phyloP scores from a whole-genome alignment of 2,113 vertebrate species.

The Lanius collurio region DNA sequence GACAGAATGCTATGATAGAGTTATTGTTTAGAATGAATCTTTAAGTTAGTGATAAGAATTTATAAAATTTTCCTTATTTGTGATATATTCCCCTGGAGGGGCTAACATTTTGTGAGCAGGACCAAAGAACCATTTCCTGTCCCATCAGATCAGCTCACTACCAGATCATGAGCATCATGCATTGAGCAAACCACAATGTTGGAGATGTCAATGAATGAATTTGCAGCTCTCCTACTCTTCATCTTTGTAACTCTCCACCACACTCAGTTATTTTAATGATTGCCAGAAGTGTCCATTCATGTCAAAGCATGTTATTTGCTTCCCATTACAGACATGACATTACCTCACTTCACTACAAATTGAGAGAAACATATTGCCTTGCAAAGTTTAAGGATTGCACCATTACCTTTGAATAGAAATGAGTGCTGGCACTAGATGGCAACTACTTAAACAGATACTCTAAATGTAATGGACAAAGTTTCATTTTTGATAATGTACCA shows the following conservation, averaged over 20 bases:
- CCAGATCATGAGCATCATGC: not conserved
- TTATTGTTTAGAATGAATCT: not conserved
- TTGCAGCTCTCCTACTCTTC: not conserved
- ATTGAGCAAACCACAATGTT: not conserved
- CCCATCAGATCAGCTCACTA: not conserved
- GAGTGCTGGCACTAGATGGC: constrained; percentile 24
- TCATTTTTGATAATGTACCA: constrained; percentile 64
- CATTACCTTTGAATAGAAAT: constrained; percentile 61
- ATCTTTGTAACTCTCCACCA: constrained; percentile 34
- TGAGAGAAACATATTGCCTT: constrained; percentile 45
- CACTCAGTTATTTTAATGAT: constrained; percentile 61
- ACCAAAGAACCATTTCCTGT: not conserved
- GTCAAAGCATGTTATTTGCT: constrained; percentile 61
- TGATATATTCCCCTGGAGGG: not conserved
- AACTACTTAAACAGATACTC: constrained; percentile 58
- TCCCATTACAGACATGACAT: constrained; percentile 50
- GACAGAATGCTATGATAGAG: not conserved
- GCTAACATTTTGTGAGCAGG: not conserved
- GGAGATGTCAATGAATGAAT: not conserved
- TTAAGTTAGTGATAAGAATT: not conserved
- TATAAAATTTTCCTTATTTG: not conserved
- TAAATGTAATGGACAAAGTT: constrained; percentile 55
- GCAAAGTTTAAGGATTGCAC: constrained; percentile 35
- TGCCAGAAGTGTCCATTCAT: constrained; percentile 53
- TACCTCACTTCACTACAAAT: constrained; percentile 37